Evolutionary conservation across 2,113 vertebrate genomes (phyloP).

Genomic region (Brachionichthys hirsutus): DNA sequence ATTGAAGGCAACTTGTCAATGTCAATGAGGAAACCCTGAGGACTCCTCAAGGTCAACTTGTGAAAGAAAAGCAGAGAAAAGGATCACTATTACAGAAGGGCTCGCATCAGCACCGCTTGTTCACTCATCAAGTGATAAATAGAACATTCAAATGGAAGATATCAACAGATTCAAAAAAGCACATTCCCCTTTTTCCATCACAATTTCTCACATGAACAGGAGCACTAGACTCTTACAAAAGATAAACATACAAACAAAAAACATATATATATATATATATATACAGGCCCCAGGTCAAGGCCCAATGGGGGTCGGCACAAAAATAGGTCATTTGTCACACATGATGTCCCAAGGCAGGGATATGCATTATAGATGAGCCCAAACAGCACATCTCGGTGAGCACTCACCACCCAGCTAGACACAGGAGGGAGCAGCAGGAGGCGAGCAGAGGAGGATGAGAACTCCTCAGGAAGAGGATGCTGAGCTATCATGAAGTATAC

Average conservation of each 20-base stretch:
- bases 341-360: slow-evolving; percentile 77
- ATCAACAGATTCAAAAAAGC: slow-evolving; percentile 6
- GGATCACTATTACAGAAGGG: slow-evolving; percentile 17
- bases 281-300: slow-evolving; percentile 64
- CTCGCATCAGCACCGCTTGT: slow-evolving; percentile 32
- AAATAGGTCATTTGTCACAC: slow-evolving; percentile 86
- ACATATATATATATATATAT: slow-evolving; percentile 51
- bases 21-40: slow-evolving; percentile 57
- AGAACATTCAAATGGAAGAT: slow-evolving; percentile 3
- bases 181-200: slow-evolving; percentile 3
- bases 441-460: slow-evolving; percentile 43
- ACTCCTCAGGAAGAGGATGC: slow-evolving; percentile 52
- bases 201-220: slow-evolving; percentile 19
- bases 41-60: slow-evolving; percentile 70
- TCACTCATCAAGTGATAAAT: slow-evolving; percentile 9
- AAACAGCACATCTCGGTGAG: slow-evolving; percentile 76
- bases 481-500: slow-evolving; percentile 39
- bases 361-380: slow-evolving; percentile 82
- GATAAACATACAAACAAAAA: slow-evolving; percentile 61
- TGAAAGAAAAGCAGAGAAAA: slow-evolving; percentile 37
- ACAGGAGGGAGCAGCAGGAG: slow-evolving; percentile 61
- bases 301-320: slow-evolving; percentile 77
- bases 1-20: slow-evolving; percentile 31
- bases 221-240: slow-evolving; percentile 27
- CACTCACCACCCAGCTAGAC: slow-evolving; percentile 66